Evolutionary conservation across 2,113 vertebrate species (phyloP), one percentile per base, ranked within the genome.

Genomic region (Lasiurus borealis): DNA sequence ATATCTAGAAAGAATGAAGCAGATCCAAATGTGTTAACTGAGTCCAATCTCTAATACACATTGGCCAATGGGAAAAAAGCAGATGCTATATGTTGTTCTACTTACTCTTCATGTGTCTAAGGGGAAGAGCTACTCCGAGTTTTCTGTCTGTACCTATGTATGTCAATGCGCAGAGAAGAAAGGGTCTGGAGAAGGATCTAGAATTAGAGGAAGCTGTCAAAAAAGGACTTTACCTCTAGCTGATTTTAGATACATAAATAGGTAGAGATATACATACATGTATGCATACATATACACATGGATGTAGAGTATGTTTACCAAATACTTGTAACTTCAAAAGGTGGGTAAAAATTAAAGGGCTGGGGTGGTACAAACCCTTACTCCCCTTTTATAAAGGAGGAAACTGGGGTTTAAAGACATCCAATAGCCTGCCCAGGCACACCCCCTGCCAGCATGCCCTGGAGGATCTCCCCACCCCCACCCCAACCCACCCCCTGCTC

Each of bases 201-300:
- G 52, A 77, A 72, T 75, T 75, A 71, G 77, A 85, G 48, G 40
- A 50, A 76, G 36, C 5, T 29, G 57, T 40, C 40, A 57, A 40
- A 87, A 87, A 93, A 57, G 31, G n/a, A 81, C 23, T n/a, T 71
- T n/a, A 8, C 27, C 21, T 21, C 80, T 89, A 87, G 83, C 80
- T 84, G n/a, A 73, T 52, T 88, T 77, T 69, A 81, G 84, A 68
- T 16, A 40, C 34, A 50, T 19, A 19, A 9, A 48, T 48, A 48
- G 21, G 8, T 29, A 48, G 6, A 29, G 40, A 34, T 27, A 36
- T 40, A 40, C 44, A 54, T 1, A 36, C 34, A 36, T 18, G 31
- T 3, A 25, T 21, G 29, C 15, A 78, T 25, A 40, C 23, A 78
- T 16, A 40, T 19, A 72, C 2, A 81, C 27, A 18, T 5, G 36